Evolutionary conservation across 2,113 vertebrate species (phyloP).

Genomic region (Mugil cephalus): DNA sequence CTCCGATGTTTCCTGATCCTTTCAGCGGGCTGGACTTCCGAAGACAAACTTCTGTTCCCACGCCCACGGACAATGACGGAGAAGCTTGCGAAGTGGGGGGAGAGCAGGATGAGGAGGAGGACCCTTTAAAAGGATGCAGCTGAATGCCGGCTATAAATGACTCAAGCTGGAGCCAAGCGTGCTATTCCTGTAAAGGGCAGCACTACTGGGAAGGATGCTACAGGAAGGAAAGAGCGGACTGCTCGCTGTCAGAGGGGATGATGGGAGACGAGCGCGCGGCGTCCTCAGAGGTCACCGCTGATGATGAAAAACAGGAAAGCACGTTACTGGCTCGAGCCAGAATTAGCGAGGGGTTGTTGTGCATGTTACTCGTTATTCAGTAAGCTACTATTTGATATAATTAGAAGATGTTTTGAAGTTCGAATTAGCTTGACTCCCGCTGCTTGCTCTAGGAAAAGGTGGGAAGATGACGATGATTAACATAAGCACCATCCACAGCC

Average conservation of each 20-base stretch:
- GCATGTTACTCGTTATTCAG: constrained; percentile 32
- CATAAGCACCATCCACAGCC: neutral
- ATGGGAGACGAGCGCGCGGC: constrained; percentile 25
- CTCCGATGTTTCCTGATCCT: constrained; percentile 18
- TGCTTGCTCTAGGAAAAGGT: neutral
- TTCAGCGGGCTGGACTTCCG: constrained; percentile 31
- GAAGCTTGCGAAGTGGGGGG: constrained; percentile 17
- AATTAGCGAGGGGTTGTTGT: neutral
- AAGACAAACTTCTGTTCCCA: constrained; percentile 62
- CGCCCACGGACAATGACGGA: constrained; percentile 50
- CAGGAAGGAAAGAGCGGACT: constrained; percentile 56
- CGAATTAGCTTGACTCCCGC: neutral
- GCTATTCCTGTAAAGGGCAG: constrained; percentile 69
- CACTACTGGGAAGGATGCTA: constrained; percentile 62
- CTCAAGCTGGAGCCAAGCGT: constrained; percentile 46
- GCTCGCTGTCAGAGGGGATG: constrained; percentile 51
- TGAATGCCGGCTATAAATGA: constrained; percentile 70
- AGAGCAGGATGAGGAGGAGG: constrained; percentile 32
- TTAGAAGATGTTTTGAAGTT: constrained; percentile 10
- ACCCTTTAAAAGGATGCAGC: constrained; percentile 74
- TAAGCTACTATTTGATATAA: constrained; percentile 23
- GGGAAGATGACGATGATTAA: neutral
- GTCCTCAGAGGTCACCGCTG: constrained; percentile 27
- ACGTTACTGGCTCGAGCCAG: constrained; percentile 16
- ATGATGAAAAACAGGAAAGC: constrained; percentile 44